Conservation (phyloP, 2,113 vertebrate genomes). For the Panthera leo region DNA sequence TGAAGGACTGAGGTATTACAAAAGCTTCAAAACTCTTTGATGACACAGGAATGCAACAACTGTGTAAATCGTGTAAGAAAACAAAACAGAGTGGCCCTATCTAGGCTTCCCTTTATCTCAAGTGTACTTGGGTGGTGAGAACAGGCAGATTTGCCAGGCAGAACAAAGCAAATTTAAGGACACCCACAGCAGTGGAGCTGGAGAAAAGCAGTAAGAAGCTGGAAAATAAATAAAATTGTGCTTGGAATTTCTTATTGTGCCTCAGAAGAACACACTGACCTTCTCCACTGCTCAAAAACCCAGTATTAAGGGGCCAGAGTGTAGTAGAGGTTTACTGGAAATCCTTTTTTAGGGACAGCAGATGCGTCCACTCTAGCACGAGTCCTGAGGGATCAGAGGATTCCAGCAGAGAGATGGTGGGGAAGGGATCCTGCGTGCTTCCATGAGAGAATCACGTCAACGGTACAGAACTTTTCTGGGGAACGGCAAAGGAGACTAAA, state of each 20-base stretch:
- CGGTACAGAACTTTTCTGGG: accelerated
- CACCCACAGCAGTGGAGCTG: background rate
- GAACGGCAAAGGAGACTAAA: accelerated
- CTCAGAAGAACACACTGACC: background rate
- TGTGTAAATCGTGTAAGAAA: background rate
- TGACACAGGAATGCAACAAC: background rate
- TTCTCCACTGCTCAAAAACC: background rate
- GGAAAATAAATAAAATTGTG: background rate
- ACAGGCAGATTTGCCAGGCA: background rate
- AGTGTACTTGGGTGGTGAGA: background rate
- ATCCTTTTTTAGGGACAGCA: background rate
- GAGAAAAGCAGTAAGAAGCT: background rate
- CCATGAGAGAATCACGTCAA: accelerated
- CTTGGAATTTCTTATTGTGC: background rate
- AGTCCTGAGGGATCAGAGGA: background rate
- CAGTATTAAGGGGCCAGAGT: background rate
- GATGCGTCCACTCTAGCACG: background rate
- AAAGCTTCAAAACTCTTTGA: background rate
- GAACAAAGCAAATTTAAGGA: background rate
- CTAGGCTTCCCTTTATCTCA: background rate
- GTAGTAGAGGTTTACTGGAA: background rate
- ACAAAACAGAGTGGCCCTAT: background rate
- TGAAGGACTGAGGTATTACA: background rate
- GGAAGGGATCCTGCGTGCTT: accelerated
- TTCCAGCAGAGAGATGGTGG: background rate